Evolutionary conservation across 2,797 vertebrate species (phyloP).

Genomic region (Acanthurus tractus): DNA sequence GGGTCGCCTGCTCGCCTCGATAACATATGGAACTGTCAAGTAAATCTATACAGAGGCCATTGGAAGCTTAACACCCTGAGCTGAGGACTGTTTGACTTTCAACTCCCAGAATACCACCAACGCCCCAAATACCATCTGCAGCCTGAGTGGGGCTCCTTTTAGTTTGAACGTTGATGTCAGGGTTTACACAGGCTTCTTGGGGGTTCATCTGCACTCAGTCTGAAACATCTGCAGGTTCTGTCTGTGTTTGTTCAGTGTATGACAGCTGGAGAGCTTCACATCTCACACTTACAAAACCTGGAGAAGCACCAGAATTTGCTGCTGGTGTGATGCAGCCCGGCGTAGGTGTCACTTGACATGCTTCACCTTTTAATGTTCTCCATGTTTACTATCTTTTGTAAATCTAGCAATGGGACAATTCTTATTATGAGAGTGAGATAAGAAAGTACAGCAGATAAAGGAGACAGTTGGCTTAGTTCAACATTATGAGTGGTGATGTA

Average conservation of each 20-base stretch:
- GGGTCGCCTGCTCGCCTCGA: background rate
- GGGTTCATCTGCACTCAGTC: background rate
- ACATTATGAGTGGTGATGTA: background rate
- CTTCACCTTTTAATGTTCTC: background rate
- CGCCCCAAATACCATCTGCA: conserved; percentile 31
- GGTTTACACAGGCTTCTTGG: background rate
- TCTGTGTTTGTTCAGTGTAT: background rate
- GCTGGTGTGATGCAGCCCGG: background rate
- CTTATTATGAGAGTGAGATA: background rate
- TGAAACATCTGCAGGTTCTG: background rate
- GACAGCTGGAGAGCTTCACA: conserved; percentile 15
- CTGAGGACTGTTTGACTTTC: conserved; percentile 39
- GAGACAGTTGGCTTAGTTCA: background rate
- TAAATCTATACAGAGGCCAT: conserved; percentile 45
- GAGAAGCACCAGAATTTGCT: background rate
- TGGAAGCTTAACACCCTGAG: conserved; percentile 13
- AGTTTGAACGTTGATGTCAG: conserved; percentile 12
- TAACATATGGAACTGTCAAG: conserved; percentile 32
- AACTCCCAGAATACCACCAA: conserved; percentile 35
- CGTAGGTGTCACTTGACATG: conserved; percentile 3
- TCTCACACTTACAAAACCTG: background rate
- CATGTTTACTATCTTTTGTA: background rate
- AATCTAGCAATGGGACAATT: too few species aligned
- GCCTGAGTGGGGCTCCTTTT: conserved; percentile 8
- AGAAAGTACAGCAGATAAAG: background rate